Evolutionary conservation across 2,797 vertebrate species (phyloP).

Genomic region (Eremophila alpestris): DNA sequence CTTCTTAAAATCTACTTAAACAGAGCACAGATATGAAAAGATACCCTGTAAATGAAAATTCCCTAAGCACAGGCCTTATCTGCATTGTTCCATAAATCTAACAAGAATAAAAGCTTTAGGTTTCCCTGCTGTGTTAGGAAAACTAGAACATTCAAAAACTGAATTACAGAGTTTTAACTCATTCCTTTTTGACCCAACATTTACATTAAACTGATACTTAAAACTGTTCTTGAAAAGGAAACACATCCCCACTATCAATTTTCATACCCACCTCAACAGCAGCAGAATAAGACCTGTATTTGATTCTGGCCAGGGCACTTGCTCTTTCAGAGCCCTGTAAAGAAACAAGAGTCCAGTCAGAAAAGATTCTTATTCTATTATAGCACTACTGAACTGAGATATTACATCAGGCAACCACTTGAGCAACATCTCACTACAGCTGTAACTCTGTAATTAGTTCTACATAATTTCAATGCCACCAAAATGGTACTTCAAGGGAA

Average conservation of each 20-base stretch:
- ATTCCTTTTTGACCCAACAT: background rate
- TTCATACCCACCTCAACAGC: conserved; percentile 80
- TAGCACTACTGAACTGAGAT: background rate
- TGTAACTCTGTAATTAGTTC: background rate
- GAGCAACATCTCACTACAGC: background rate
- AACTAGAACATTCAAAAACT: background rate
- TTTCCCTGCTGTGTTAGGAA: background rate
- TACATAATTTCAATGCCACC: background rate
- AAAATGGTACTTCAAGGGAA: background rate
- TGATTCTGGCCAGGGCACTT: conserved; percentile 84
- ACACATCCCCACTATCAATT: background rate
- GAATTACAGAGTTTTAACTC: background rate
- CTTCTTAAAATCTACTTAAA: background rate
- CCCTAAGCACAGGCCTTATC: background rate
- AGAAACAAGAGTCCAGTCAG: background rate
- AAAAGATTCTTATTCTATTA: background rate
- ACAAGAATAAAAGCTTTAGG: background rate
- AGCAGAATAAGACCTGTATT: conserved; percentile 85
- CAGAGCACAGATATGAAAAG: accelerated
- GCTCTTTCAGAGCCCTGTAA: conserved; percentile 85
- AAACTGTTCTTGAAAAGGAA: background rate
- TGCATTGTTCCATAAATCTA: background rate
- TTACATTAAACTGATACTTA: background rate
- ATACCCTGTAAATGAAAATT: background rate
- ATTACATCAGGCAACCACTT: background rate